Evolutionary conservation across 2,797 vertebrate genomes (phyloP), one percentile per base, ranked within the genome.

Genomic region (Chromis chromis): DNA sequence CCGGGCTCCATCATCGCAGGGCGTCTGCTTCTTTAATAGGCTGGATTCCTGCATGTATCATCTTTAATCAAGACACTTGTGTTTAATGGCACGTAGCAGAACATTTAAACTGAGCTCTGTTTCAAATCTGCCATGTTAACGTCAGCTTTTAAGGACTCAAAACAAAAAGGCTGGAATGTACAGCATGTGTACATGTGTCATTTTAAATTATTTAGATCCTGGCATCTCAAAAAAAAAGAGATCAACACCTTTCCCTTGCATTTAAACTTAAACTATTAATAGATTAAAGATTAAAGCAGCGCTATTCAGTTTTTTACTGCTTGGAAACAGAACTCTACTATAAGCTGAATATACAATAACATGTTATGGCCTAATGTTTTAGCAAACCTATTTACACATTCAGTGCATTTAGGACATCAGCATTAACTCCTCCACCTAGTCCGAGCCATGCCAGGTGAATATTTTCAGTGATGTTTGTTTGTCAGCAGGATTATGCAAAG

Each of bases 1-100:
- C 65, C 60, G 3, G 54, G 33, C 65, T 78, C 77, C 62, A 61
- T 84, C 82, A 78, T 73, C 72, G 36, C 57, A 68, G 60, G 52
- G 25, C 72, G 16, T 69, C 75, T 72, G 65, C 67, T 79, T 52
- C 70, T 62, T 67, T 22, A 50, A 55, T 46, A 7, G 70, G 67
- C 27, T 42, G n/a, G 6, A 63, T 78, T 74, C 61, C 64, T 72
- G 56, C 65, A 70, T 84, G 22, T 7, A 42, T 82, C 75, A 76
- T 70, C 70, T 76, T 86, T 60, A 76, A 64, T 39, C 9, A n/a
- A 39, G 49, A 62, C 57, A 40, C 66, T 69, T 76, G 40, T 72
- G 24, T 49, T 55, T 52, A 22, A 19, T 17, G 53, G n/a, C 25
- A 31, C 31, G 59, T 33, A 64, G 66, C 21, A 53, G 11, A 69